Evolutionary conservation across 2,113 vertebrate genomes (phyloP).

Genomic region (Paraplagusia blochii): DNA sequence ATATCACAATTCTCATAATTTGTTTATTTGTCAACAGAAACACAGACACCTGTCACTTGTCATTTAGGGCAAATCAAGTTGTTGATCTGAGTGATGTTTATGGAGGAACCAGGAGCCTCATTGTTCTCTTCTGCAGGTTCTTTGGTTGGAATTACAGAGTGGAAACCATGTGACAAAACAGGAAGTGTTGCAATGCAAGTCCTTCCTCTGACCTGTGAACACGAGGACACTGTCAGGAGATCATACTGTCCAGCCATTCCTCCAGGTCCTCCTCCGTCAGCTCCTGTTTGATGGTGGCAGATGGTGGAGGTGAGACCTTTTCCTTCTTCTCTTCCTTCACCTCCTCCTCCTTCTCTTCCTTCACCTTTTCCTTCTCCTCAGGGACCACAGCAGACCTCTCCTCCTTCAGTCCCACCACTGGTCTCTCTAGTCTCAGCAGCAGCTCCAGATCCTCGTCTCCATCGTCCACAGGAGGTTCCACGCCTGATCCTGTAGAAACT

Average conservation of each 20-base stretch:
- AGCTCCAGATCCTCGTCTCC: constrained; percentile 86
- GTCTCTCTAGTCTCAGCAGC: constrained; percentile 82
- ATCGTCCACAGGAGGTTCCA: constrained; percentile 52
- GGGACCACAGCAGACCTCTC: background rate
- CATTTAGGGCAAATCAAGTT: too few relatives aligned
- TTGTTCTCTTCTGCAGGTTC: too few relatives aligned
- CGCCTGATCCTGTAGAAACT: background rate
- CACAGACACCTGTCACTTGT: too few relatives aligned
- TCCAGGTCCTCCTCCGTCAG: constrained; percentile 91
- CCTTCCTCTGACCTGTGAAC: background rate
- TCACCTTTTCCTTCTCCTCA: constrained; percentile 23
- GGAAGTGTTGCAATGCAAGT: too few relatives aligned
- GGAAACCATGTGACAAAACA: too few relatives aligned
- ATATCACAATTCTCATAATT: too few relatives aligned
- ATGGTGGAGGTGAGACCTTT: constrained; percentile 14
- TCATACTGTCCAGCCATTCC: constrained; percentile 97
- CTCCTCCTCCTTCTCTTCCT: background rate
- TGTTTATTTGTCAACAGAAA: too few relatives aligned
- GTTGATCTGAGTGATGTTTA: too few relatives aligned
- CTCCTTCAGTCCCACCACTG: constrained; percentile 38
- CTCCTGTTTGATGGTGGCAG: constrained; percentile 44
- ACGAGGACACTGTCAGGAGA: constrained; percentile 75
- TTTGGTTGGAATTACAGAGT: too few relatives aligned
- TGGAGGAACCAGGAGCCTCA: too few relatives aligned
- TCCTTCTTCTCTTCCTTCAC: constrained; percentile 24